Base-by-base conservation (phyloP, 64 coral and sea anemone genomes). In the Stylophora pistillata region DNA sequence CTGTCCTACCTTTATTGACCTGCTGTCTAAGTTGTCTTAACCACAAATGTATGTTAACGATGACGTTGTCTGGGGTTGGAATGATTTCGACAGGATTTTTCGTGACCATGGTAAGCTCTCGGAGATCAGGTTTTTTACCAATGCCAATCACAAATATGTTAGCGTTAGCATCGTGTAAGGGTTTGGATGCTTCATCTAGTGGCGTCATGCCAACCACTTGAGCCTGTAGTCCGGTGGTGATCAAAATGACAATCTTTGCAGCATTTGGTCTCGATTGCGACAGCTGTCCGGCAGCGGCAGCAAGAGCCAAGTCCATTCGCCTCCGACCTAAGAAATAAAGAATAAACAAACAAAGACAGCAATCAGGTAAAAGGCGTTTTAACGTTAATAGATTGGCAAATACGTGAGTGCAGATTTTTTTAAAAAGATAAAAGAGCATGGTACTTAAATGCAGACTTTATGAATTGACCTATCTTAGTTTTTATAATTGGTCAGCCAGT, bases 261-360 rank as follows among this genome's bases (percentile, higher is more conserved):
- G 85, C 77, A 15, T 56, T 61, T 34, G 87, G 34, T 55, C 95
- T 86, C 16, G 91, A 83, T 33, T 77, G 78, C 16, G 74, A 81
- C 30, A 97, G 41, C 62, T 93, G 77, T 15, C 87, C 77, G 30
- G 31, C 84, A 11, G 91, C 77, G 29, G 71, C 78, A 9, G 73
- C 41, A 58, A 97, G 76, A 23, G 91, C 95, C 56, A 77, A 81
- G 66, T 97, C 95, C 17, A 97, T 87, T 58, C 95, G 89, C 25
- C 91, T 73, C 66, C 10, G 14, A 57, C 93, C 93, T 15, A 26
- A 11, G 5, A 68, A 21, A 68, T 25, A n/a, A 68, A 11, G 1
- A 68, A 23, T 64, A 20, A 20, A 64, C 23, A 18, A 64, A 6
- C 37, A 47, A 47, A 47, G 37, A 47, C 37, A 47, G 14, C 17